Evolutionary conservation across 2,113 vertebrate species (phyloP).

Genomic region (Cottus gobio): DNA sequence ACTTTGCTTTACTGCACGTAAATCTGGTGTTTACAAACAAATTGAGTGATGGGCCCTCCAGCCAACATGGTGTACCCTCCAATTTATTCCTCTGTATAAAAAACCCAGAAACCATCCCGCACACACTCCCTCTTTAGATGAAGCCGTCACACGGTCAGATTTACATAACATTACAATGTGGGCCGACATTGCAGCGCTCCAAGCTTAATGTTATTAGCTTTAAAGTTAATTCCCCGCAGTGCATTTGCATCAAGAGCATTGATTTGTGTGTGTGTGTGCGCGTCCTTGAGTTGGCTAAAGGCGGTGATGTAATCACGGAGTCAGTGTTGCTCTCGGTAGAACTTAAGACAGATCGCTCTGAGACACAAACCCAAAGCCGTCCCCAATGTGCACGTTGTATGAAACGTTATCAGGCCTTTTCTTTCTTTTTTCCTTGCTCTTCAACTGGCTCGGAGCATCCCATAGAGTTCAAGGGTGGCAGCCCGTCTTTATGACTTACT

Average conservation of each 20-base stretch:
- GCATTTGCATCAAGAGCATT: conserved; percentile 76
- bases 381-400: conserved; percentile 15
- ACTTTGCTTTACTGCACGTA: conserved; percentile 78
- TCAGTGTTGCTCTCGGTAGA: conserved; percentile 67
- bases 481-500: neutral
- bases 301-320: conserved; percentile 79
- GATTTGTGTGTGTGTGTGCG: conserved; percentile 59
- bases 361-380: conserved; percentile 48
- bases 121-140: conserved; percentile 71
- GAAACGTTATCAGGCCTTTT: conserved; percentile 27
- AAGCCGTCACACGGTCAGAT: conserved; percentile 81
- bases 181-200: conserved; percentile 65
- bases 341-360: conserved; percentile 38
- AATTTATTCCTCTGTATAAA: conserved; percentile 68
- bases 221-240: conserved; percentile 76
- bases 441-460: conserved; percentile 17
- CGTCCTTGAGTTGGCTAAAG: conserved; percentile 75
- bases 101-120: neutral
- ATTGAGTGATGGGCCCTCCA: conserved; percentile 81
- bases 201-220: conserved; percentile 80
- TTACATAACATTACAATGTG: conserved; percentile 83
- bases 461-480: conserved; percentile 26
- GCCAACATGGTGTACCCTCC: conserved; percentile 63
- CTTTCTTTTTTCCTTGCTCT: conserved; percentile 37
- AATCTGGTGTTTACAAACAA: conserved; percentile 86